A percentile compares a stretch with the other conserved stretches of the same genome.
Conservation (phyloP, 2,888 invertebrate genomes). For the Eutolmus rufibarbis region DNA sequence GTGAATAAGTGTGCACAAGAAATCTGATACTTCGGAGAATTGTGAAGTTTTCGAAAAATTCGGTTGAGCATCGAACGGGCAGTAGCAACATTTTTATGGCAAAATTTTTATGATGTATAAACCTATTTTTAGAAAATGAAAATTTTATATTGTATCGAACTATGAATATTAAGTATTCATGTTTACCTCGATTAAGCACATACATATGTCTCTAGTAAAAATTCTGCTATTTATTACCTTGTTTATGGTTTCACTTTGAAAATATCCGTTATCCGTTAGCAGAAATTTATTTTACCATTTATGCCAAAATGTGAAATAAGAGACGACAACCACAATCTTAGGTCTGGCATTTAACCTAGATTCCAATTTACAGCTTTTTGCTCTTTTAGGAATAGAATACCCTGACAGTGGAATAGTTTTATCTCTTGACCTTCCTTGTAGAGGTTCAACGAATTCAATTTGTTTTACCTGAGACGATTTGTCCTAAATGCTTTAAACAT, state of each 20-base stretch:
- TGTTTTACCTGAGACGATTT: neutral
- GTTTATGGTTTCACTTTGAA: too few species aligned
- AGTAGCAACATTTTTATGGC: neutral
- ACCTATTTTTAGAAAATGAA: neutral
- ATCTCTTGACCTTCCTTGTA: neutral
- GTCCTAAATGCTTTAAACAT: neutral
- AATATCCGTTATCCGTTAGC: too few species aligned
- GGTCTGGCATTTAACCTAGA: neutral
- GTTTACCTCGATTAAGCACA: neutral
- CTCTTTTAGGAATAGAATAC: neutral
- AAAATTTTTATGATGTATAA: neutral
- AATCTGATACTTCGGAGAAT: neutral
- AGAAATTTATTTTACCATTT: too few species aligned
- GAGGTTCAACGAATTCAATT: neutral
- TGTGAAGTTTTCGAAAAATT: neutral
- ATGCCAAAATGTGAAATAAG: too few species aligned
- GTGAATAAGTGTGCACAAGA: neutral
- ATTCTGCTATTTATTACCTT: neutral
- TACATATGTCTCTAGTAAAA: neutral
- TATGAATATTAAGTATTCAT: neutral
- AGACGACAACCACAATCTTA: too few species aligned
- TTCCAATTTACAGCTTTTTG: neutral
- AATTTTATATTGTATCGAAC: neutral
- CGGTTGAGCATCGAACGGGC: neutral
- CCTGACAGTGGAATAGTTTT: neutral